phyloP scores from a whole-genome alignment of 1,140 invertebrate genomes.

The Cydia strobilella region DNA sequence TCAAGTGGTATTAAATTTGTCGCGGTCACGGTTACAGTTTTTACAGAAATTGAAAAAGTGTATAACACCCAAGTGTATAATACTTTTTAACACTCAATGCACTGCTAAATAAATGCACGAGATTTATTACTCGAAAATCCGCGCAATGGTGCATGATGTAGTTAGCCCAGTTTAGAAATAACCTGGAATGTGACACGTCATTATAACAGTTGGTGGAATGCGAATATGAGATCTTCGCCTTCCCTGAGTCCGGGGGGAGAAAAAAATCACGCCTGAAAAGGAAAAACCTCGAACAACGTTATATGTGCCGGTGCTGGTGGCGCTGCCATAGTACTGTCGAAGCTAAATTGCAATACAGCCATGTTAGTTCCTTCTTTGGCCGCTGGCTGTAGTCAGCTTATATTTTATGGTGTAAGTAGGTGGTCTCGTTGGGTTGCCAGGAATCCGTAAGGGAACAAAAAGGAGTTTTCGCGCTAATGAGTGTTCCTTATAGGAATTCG shows the following conservation, averaged over 20 bases:
- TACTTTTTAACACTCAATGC: no score
- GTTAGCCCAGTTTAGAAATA: constrained; percentile 29
- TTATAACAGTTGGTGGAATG: constrained; percentile 19
- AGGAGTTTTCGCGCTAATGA: background rate
- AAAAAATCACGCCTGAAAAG: constrained; percentile 20
- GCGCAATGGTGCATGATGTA: background rate
- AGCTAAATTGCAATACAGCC: background rate
- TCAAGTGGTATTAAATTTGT: no score
- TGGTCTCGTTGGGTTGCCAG: constrained; percentile 16
- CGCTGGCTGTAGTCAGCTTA: background rate
- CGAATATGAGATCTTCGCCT: constrained; percentile 16
- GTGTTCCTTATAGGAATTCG: background rate
- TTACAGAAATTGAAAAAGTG: no score
- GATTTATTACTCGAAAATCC: background rate
- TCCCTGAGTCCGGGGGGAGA: background rate
- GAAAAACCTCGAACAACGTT: constrained; percentile 3
- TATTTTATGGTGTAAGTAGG: constrained; percentile 16
- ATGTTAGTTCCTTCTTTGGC: constrained; percentile 18
- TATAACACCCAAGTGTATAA: no score
- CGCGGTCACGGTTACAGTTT: no score
- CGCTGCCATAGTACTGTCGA: background rate
- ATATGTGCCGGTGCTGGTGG: background rate
- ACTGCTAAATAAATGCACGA: background rate
- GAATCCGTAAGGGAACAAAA: constrained; percentile 10
- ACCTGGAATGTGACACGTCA: constrained; percentile 27